Percentiles rank a stretch among this genome's conserved stretches.
Conservation (phyloP, 2,797 vertebrate species). For the Gallinago nigripennis region DNA sequence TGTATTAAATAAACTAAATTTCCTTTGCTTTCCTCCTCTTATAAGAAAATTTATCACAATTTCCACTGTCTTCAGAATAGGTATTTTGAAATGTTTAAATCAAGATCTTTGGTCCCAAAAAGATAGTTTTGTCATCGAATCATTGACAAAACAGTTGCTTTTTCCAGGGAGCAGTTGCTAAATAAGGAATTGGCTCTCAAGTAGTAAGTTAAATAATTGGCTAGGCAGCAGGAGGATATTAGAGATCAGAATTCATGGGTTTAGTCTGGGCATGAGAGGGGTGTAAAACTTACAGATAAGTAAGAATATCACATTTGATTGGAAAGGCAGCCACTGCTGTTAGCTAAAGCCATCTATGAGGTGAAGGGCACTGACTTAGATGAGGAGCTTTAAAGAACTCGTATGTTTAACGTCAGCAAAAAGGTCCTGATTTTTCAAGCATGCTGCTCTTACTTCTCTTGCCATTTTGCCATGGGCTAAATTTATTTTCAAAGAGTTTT, state of each 20-base stretch:
- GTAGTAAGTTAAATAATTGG: background rate
- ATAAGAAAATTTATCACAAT: background rate
- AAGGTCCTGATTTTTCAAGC: background rate
- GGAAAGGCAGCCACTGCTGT: background rate
- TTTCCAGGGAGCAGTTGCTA: background rate
- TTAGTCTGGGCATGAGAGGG: background rate
- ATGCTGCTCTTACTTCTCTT: background rate
- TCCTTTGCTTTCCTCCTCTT: background rate
- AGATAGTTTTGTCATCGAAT: background rate
- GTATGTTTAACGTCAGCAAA: background rate
- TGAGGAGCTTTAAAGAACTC: background rate
- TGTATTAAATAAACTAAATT: background rate
- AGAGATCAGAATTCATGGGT: background rate
- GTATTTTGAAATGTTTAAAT: background rate
- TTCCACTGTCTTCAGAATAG: background rate
- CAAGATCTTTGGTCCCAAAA: background rate
- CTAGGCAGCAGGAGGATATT: background rate
- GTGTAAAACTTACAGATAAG: background rate
- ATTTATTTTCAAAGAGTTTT: background rate
- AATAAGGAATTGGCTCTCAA: background rate
- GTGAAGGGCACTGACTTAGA: background rate
- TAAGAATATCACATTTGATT: background rate
- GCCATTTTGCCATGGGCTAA: background rate
- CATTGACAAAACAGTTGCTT: background rate
- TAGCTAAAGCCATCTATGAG: background rate